These are phyloP conservation scores for Euwallacea fornicatus DNA, from an alignment of 1,140 invertebrate genomes.

Conservation along the genomic window DNA sequence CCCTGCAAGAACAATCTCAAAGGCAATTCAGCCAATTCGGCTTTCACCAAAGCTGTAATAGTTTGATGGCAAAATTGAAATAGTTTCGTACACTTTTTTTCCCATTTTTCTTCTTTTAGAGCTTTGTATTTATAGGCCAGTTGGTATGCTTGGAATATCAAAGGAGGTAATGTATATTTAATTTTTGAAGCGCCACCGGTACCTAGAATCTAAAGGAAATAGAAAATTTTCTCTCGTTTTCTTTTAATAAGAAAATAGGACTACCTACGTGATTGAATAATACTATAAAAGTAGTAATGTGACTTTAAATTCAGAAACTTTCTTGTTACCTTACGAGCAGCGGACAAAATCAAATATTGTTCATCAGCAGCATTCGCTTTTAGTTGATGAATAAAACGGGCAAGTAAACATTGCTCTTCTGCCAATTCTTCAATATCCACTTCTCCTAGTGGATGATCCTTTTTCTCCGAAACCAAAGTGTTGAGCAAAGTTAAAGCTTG, in stretches of 20 bases:
- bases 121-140: conserved; percentile 84
- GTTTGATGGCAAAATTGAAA: conserved; percentile 97
- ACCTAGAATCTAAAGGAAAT: conserved; percentile 65
- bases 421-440: conserved; percentile 93
- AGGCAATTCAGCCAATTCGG: conserved; percentile 89
- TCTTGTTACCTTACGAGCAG: conserved; percentile 73
- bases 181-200: conserved; percentile 85
- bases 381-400: conserved; percentile 87
- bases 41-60: conserved; percentile 90
- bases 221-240: too few species aligned
- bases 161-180: conserved; percentile 89
- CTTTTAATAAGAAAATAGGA: conserved; percentile 10
- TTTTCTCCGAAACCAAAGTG: conserved; percentile 86
- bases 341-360: conserved; percentile 88
- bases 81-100: conserved; percentile 97
- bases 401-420: conserved; percentile 93
- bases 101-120: conserved; percentile 88
- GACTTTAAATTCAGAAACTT: neutral
- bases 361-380: conserved; percentile 84
- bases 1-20: conserved; percentile 93
- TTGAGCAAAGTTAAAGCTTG: conserved; percentile 64
- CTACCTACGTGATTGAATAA: neutral
- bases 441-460: conserved; percentile 68
- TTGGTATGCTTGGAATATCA: conserved; percentile 94
- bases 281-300: neutral